These are phyloP conservation scores for Aspiorhynchus laticeps DNA, from an alignment of 2,113 vertebrate genomes.

Conservation along the genomic window DNA sequence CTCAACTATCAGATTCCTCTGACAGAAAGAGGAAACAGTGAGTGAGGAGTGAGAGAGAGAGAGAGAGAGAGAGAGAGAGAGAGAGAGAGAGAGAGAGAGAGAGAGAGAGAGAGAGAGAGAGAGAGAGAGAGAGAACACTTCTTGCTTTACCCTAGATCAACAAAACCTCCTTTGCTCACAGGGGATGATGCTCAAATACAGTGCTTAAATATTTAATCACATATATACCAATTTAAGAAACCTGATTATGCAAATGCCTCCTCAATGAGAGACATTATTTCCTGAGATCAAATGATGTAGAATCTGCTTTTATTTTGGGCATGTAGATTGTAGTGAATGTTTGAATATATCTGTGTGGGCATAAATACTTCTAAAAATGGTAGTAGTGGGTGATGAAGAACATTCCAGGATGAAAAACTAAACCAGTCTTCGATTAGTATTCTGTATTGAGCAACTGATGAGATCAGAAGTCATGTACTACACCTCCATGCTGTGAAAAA, in stretches of 20 bases:
- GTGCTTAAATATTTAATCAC: slow-evolving; percentile 53
- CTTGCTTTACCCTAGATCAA: slow-evolving; percentile 18
- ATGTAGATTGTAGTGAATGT: slow-evolving; percentile 34
- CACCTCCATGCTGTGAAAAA: not conserved
- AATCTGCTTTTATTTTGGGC: slow-evolving; percentile 45
- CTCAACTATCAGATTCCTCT: slow-evolving; percentile 18
- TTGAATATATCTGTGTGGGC: slow-evolving; percentile 40
- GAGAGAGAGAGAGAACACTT: not conserved
- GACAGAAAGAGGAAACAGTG: not conserved
- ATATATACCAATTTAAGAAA: slow-evolving; percentile 50
- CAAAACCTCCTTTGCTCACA: slow-evolving; percentile 31
- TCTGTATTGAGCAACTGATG: not conserved
- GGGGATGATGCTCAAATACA: slow-evolving; percentile 38
- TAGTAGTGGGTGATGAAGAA: not conserved
- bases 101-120: no score
- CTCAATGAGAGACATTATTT: slow-evolving; percentile 32
- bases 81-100: not conserved
- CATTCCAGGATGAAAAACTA: not conserved
- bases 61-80: not conserved
- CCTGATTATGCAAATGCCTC: slow-evolving; percentile 57
- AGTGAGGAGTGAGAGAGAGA: not conserved
- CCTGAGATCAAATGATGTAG: slow-evolving; percentile 11
- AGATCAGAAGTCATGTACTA: slow-evolving; percentile 4
- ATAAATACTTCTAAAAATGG: slow-evolving; percentile 3
- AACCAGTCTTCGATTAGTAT: not conserved